phyloP scores from a whole-genome alignment of 2,888 invertebrate species.

The Gerris lacustris region DNA sequence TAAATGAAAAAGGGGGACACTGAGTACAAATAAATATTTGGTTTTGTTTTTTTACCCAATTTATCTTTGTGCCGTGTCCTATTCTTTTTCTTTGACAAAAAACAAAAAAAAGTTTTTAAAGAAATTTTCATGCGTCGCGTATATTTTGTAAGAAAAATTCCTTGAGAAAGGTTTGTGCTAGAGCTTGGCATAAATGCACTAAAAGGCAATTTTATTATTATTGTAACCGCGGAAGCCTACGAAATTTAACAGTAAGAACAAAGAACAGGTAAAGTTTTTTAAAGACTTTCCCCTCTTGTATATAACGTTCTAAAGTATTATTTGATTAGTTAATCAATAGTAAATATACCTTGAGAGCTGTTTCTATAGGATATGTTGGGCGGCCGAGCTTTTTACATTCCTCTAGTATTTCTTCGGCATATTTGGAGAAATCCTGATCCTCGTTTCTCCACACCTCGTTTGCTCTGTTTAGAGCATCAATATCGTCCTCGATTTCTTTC shows the following conservation, averaged over 20 bases:
- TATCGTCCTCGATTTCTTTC: constrained; percentile 24
- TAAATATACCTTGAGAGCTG: constrained; percentile 24
- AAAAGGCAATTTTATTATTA: not conserved
- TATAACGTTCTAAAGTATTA: not conserved
- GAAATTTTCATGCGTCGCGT: too few species aligned
- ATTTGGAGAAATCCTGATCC: constrained; percentile 43
- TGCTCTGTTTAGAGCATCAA: constrained; percentile 24
- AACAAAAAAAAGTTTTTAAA: too few species aligned
- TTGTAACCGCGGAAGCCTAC: not conserved
- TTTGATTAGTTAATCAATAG: not conserved
- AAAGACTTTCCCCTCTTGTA: not conserved
- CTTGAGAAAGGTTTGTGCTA: too few species aligned
- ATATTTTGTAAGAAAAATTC: too few species aligned
- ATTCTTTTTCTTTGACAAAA: too few species aligned
- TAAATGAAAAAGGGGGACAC: too few species aligned
- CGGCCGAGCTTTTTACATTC: constrained; percentile 39
- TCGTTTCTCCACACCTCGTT: constrained; percentile 38
- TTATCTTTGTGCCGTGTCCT: too few species aligned
- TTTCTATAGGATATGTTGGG: constrained; percentile 32
- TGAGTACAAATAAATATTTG: too few species aligned
- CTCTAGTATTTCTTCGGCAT: constrained; percentile 40
- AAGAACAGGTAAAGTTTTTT: not conserved
- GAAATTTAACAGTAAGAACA: not conserved
- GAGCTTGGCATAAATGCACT: too few species aligned
- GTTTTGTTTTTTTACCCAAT: too few species aligned